These are phyloP conservation scores for Tortrix viridana DNA, from an alignment of 2,888 invertebrate genomes.

Conservation along the genomic window DNA sequence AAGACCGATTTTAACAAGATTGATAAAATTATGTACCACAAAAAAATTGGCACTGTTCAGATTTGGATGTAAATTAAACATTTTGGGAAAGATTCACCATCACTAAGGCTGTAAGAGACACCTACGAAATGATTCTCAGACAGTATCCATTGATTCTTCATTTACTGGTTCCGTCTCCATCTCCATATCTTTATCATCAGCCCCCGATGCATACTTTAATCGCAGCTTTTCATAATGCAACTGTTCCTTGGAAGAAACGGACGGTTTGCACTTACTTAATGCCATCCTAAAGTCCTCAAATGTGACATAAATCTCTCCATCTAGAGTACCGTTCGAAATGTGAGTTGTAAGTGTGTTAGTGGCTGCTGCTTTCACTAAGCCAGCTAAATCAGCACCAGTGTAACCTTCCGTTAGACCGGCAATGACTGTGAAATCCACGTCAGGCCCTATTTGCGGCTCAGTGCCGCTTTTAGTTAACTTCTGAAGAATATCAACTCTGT, in stretches of 20 bases:
- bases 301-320: conserved; percentile 85
- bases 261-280: conserved; percentile 92
- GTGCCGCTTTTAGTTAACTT: conserved; percentile 96
- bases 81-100: conserved; percentile 34
- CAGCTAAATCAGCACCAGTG: conserved; percentile 97
- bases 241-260: conserved; percentile 92
- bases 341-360: conserved; percentile 91
- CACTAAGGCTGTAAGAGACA: conserved; percentile 54
- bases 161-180: conserved; percentile 81
- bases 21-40: conserved; percentile 14
- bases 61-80: not conserved
- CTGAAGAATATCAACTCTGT: conserved; percentile 93
- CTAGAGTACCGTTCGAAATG: conserved; percentile 82
- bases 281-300: conserved; percentile 91
- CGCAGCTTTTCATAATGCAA: conserved; percentile 90
- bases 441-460: conserved; percentile 88
- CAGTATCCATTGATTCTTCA: conserved; percentile 81
- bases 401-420: conserved; percentile 90
- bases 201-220: conserved; percentile 85
- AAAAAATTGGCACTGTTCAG: conserved; percentile 15
- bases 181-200: conserved; percentile 79
- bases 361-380: conserved; percentile 94
- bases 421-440: conserved; percentile 90
- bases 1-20: conserved; percentile 19
- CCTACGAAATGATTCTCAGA: conserved; percentile 61